Base-by-base conservation (phyloP, 2,888 invertebrate genomes). In the Acanthosepion esculentum region DNA sequence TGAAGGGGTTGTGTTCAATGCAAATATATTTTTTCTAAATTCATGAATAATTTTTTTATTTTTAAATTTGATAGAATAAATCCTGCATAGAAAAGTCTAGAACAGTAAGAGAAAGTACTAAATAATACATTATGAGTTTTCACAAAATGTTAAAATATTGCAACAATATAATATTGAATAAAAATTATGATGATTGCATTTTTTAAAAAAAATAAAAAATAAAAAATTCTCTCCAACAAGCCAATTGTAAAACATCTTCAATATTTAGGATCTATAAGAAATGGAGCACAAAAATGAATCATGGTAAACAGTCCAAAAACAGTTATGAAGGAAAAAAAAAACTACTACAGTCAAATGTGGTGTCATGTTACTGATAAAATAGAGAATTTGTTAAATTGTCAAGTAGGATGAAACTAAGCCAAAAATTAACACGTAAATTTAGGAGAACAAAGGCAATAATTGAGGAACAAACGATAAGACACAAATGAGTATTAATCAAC, bases 81-180 rank as follows among this genome's bases (percentile, higher is more conserved):
- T 55, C 15, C 15, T 20, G 20, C 20, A 4, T 18, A 20, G 33
- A 78, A 78, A n/a, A 78, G 33, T 78, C n/a, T n/a, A 23, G 33
- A 78, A 20, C 59, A 59, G 23, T 59, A 59, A n/a, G 18, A 78
- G 12, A 78, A 33, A n/a, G 78, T n/a, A 78, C n/a, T 10, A 78
- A 78, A 78, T 78, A 33, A n/a, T 78, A n/a, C 78, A 78, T 78
- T 78, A 78, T n/a, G n/a, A 78, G 33, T 78, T 78, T 78, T 78
- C 26, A 78, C n/a, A n/a, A 78, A 78, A 29, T 78, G 10, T n/a
- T 10, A 12, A n/a, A 15, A 78, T n/a, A n/a, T 33, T 78, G n/a
- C n/a, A 12, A 33, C 33, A 78, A 78, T 15, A 15, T 59, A 59
- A 59, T 59, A 59, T 59, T 59, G 59, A 33, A 78, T 78, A 78